Conservation (phyloP, 2,888 invertebrate genomes). For the Malthinus flaveolus region DNA sequence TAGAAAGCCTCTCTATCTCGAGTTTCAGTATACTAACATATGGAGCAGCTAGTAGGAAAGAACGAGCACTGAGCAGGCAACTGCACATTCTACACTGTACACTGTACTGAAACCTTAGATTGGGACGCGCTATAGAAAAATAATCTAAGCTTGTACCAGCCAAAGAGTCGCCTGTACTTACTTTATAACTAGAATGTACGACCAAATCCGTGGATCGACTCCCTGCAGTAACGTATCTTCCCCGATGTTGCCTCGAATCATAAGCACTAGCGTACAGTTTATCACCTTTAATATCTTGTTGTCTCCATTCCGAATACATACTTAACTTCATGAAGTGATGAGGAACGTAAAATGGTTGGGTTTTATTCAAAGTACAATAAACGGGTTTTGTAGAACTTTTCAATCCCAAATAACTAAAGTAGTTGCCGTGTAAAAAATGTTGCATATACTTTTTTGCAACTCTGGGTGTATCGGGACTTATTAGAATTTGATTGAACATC, state of each 20-base stretch:
- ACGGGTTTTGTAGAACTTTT: conserved; percentile 90
- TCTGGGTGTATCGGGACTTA: conserved; percentile 89
- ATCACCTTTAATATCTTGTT: conserved; percentile 53
- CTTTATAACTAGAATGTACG: conserved; percentile 55
- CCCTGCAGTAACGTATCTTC: conserved; percentile 63
- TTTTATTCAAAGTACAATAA: conserved; percentile 90
- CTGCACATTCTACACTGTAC: too few species aligned
- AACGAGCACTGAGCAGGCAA: too few species aligned
- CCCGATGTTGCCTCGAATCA: conserved; percentile 76
- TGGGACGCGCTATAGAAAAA: too few species aligned
- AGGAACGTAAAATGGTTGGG: conserved; percentile 93
- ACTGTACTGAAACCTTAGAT: too few species aligned
- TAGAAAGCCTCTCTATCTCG: too few species aligned
- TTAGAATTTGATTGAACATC: conserved; percentile 78
- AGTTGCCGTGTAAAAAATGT: conserved; percentile 86
- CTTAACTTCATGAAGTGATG: conserved; percentile 82
- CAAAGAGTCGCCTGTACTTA: conserved; percentile 30
- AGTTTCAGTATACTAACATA: too few species aligned
- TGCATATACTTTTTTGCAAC: conserved; percentile 89
- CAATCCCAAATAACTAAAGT: conserved; percentile 87
- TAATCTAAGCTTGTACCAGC: too few species aligned
- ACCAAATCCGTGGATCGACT: conserved; percentile 52
- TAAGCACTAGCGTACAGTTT: conserved; percentile 58
- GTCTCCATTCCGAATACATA: conserved; percentile 94
- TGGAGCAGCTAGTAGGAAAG: too few species aligned